Base-by-base conservation (phyloP, 2,113 vertebrate species). In the Epinephelus cyanopodus region DNA sequence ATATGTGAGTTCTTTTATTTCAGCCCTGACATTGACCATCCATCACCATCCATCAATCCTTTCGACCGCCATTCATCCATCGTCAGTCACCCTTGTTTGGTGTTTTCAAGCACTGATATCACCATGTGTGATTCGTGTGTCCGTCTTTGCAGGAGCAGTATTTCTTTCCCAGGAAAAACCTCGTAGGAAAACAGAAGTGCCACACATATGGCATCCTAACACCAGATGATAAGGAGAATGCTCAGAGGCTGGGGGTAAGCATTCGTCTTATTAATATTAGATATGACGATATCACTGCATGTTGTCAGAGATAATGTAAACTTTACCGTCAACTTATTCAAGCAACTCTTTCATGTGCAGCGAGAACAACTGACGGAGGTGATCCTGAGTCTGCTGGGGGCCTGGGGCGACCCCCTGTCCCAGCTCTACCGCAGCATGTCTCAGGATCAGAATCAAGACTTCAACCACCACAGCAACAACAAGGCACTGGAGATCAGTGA, bases 401-500 rank as follows among this genome's bases (percentile, higher is more conserved):
- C 93, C 64, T 96, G 93, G 95, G 92, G 89, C 57, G 90, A 94
- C 57, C 94, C 93, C 1, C 84, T 95, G 79, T 93, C 90, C 18
- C 92, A 94, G 56, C 92, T 96, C 13, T 86, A 95, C 76, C 82
- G 23, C 23, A 90, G 69, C 84, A 82, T 88, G 81, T 79, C 81
- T 64, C 58, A 67, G 67, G 77, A 87, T 53, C 82, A 84, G 27
- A 78, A 92, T 48, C 81, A 94, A 74, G 92, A 94, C 72, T 89
- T 95, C 60, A 90, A 90, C 67, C 87, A 88, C 23, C 81, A 87
- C 75, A 95, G 91, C 81, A 89, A 93, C 39, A 93, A 77, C 89
- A 95, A 94, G 90, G 94, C 93, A 9, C 89, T 94, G 84, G 87
- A 94, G 78, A 94, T 96, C 82, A 94, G 91, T 58, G 92, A 90